Evolutionary conservation across 1,140 invertebrate species (phyloP).

Genomic region (Neuroterus valhalla): DNA sequence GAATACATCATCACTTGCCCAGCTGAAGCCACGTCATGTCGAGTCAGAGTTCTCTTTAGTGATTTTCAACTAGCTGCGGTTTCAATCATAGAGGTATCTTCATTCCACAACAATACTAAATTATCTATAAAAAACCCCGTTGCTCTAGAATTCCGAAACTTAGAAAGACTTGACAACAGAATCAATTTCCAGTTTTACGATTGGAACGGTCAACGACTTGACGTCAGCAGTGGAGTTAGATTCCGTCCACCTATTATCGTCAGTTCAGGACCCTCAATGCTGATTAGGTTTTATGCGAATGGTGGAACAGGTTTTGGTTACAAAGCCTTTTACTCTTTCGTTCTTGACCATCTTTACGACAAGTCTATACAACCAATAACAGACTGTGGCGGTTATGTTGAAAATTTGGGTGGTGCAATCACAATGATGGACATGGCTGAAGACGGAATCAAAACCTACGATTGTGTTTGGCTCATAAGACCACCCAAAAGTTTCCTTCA

Average conservation of each 20-base stretch:
- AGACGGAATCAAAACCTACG: conserved; percentile 78
- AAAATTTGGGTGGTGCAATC: conserved; percentile 83
- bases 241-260: conserved; percentile 83
- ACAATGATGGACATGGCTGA: conserved; percentile 87
- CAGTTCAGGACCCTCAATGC: conserved; percentile 79
- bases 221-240: conserved; percentile 80
- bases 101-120: not conserved
- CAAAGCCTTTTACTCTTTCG: conserved; percentile 81
- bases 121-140: not conserved
- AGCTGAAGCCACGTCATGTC: conserved; percentile 73
- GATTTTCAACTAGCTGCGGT: conserved; percentile 82
- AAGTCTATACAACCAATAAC: conserved; percentile 77
- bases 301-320: conserved; percentile 82
- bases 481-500: conserved; percentile 80
- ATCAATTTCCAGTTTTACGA: conserved; percentile 79
- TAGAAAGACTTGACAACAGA: conserved; percentile 17
- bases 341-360: conserved; percentile 76
- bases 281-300: conserved; percentile 83
- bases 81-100: conserved; percentile 81
- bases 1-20: conserved; percentile 81
- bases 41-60: conserved; percentile 80
- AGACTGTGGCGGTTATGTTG: conserved; percentile 84
- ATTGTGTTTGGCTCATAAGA: conserved; percentile 85
- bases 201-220: conserved; percentile 81
- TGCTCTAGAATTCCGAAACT: too few relatives aligned